Evolutionary conservation across 2,888 invertebrate genomes (phyloP).

Genomic region (Leptinotarsa tumamoca): DNA sequence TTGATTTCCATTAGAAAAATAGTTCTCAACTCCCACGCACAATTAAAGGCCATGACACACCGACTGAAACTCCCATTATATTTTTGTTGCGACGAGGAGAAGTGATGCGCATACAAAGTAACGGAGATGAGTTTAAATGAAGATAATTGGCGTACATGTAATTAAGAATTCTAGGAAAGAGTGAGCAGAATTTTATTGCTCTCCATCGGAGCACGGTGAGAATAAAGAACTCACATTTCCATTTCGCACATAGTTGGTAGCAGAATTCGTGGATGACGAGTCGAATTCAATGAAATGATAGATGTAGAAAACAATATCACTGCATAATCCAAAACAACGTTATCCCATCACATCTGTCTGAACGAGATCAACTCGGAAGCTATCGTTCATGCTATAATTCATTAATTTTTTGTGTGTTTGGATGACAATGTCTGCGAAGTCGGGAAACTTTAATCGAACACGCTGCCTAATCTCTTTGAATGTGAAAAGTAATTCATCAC

Average conservation of each 20-base stretch:
- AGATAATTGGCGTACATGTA: conserved; percentile 5
- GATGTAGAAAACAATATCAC: too few species aligned
- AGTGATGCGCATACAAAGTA: background rate
- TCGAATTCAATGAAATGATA: too few species aligned
- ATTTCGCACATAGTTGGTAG: background rate
- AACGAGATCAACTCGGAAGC: too few species aligned
- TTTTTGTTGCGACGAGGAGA: background rate
- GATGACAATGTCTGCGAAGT: too few species aligned
- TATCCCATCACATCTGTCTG: too few species aligned
- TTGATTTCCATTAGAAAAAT: conserved; percentile 35
- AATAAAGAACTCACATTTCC: background rate
- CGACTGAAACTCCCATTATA: background rate
- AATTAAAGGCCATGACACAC: conserved; percentile 24
- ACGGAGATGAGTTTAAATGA: conserved; percentile 10
- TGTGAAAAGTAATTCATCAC: too few species aligned
- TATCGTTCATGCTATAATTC: too few species aligned
- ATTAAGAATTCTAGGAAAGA: conserved; percentile 3
- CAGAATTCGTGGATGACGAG: background rate
- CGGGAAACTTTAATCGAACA: too few species aligned
- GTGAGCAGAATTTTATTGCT: conserved; percentile 4
- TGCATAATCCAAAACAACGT: too few species aligned
- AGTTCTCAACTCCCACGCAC: conserved; percentile 29
- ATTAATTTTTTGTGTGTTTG: too few species aligned
- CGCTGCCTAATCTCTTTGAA: too few species aligned
- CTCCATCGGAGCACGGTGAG: background rate